Percentiles rank a stretch among this genome's conserved stretches.
phyloP scores from a whole-genome alignment of 2,888 invertebrate species.

The Drosophila anomalata region DNA sequence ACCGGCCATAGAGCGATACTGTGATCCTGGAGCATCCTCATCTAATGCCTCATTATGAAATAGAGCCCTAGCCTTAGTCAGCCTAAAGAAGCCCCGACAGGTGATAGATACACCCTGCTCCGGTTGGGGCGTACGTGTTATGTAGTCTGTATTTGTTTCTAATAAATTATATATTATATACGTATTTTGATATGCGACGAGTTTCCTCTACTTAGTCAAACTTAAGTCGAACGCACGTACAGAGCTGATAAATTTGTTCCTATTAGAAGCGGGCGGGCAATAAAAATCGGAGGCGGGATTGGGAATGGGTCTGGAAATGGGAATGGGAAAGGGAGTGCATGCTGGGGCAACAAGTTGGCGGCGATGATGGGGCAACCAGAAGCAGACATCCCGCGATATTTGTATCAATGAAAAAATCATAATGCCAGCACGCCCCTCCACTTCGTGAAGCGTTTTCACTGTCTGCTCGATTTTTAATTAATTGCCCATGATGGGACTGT shows the following conservation, averaged over 20 bases:
- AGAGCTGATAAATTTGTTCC: conserved; percentile 73
- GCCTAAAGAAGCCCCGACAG: conserved; percentile 24
- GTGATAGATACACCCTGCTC: conserved; percentile 15
- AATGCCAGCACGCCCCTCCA: conserved; percentile 67
- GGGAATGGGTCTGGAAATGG: conserved; percentile 56
- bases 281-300: conserved; percentile 27
- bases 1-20: conserved; percentile 15
- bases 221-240: conserved; percentile 69
- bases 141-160: conserved; percentile 39
- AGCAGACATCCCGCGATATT: conserved; percentile 52
- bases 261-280: conserved; percentile 60
- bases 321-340: conserved; percentile 16
- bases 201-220: conserved; percentile 37
- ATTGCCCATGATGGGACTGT: conserved; percentile 79
- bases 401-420: conserved; percentile 80
- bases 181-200: conserved; percentile 7
- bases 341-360: conserved; percentile 65
- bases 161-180: conserved; percentile 47
- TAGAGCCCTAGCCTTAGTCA: conserved; percentile 14
- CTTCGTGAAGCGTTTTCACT: conserved; percentile 8
- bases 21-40: conserved; percentile 41
- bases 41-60: conserved; percentile 25
- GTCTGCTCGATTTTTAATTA: conserved; percentile 69
- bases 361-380: conserved; percentile 28
- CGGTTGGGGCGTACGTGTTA: conserved; percentile 13